A percentile compares a stretch with the other conserved stretches of the same genome.
phyloP scores from a whole-genome alignment of 1,140 invertebrate species.

The Dolichoris vasculosae region DNA sequence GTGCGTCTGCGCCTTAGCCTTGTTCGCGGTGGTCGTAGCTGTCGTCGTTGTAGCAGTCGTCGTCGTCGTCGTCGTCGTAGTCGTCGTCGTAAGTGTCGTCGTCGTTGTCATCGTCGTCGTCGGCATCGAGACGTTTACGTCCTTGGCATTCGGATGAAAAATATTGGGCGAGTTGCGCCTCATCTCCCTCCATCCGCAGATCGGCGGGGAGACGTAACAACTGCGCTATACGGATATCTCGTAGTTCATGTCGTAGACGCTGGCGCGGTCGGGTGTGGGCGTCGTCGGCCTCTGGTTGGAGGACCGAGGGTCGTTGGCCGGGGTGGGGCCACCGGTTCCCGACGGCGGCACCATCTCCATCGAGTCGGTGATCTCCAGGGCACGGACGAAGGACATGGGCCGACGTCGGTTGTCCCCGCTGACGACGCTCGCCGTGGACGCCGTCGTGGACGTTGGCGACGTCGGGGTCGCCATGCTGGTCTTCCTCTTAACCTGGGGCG shows the following conservation, averaged over 20 bases:
- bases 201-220: slow-evolving; percentile 65
- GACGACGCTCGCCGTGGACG: not conserved
- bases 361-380: slow-evolving; percentile 91
- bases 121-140: not conserved
- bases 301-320: slow-evolving; percentile 51
- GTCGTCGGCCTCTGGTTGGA: slow-evolving; percentile 74
- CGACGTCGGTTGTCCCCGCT: slow-evolving; percentile 75
- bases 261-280: slow-evolving; percentile 87
- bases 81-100: not conserved
- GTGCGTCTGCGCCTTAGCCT: slow-evolving; percentile 33
- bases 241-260: slow-evolving; percentile 96
- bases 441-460: slow-evolving; percentile 65
- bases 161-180: slow-evolving; percentile 55
- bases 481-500: slow-evolving; percentile 81
- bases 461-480: slow-evolving; percentile 70
- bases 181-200: slow-evolving; percentile 67
- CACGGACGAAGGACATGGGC: slow-evolving; percentile 94
- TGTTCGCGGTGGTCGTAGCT: slow-evolving; percentile 28
- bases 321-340: not conserved
- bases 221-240: slow-evolving; percentile 90
- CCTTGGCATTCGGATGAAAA: slow-evolving; percentile 52
- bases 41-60: slow-evolving; percentile 1
- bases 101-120: not conserved
- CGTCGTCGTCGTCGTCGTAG: slow-evolving; percentile 41
- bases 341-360: slow-evolving; percentile 80